Conservation (phyloP, 2,797 vertebrate genomes). For the Xiphophorus birchmanni region DNA sequence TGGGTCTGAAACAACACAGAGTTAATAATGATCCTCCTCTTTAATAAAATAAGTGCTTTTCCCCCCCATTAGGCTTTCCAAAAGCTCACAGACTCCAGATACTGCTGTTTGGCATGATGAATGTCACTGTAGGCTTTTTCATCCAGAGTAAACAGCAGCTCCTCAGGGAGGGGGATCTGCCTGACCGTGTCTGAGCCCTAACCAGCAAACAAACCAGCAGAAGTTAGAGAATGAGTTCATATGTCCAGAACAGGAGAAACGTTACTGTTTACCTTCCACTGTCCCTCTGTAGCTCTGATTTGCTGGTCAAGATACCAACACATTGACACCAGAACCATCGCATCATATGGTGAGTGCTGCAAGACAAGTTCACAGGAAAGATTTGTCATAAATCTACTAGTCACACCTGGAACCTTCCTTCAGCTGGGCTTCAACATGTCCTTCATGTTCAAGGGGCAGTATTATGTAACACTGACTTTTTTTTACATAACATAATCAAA, state of each 20-base stretch:
- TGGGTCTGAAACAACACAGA: slow-evolving; percentile 75
- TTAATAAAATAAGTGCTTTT: background rate
- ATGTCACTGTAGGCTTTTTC: slow-evolving; percentile 81
- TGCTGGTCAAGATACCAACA: slow-evolving; percentile 84
- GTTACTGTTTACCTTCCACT: slow-evolving; percentile 88
- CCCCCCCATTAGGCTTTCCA: background rate
- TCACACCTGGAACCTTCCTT: background rate
- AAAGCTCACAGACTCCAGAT: slow-evolving; percentile 81
- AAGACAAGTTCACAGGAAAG: slow-evolving; percentile 43
- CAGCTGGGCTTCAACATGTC: background rate
- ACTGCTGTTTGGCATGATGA: slow-evolving; percentile 82
- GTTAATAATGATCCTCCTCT: background rate
- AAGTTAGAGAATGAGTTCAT: background rate
- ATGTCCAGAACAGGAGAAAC: background rate
- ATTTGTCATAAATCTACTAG: background rate
- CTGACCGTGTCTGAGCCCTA: slow-evolving; percentile 86
- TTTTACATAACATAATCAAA: too few species aligned
- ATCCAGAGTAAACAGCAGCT: slow-evolving; percentile 91
- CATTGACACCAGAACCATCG: slow-evolving; percentile 89
- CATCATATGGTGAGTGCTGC: slow-evolving; percentile 93
- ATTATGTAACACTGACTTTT: too few species aligned
- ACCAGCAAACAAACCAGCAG: slow-evolving; percentile 8
- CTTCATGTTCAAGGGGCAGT: too few species aligned
- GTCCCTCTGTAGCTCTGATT: slow-evolving; percentile 84
- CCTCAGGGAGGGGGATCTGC: slow-evolving; percentile 83